A percentile compares a stretch with the other conserved stretches of the same genome.
phyloP scores from a whole-genome alignment of 2,113 vertebrate genomes.

The Malurus melanocephalus region DNA sequence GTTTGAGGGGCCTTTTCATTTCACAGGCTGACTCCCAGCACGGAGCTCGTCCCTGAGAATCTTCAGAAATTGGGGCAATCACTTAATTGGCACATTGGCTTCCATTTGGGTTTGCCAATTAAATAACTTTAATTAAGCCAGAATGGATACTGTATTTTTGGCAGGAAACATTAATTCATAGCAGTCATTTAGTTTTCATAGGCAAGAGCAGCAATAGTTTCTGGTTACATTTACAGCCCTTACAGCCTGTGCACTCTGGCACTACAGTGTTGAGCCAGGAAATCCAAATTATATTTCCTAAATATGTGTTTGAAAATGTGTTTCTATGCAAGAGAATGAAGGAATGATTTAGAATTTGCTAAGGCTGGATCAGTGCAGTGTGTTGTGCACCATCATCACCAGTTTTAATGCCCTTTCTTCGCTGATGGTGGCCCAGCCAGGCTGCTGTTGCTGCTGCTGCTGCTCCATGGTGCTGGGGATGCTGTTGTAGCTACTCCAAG shows the following conservation, averaged over 20 bases:
- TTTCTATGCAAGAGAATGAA: background rate
- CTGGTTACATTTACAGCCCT: background rate
- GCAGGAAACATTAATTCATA: slow-evolving; percentile 2
- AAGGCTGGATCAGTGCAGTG: background rate
- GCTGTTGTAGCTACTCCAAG: background rate
- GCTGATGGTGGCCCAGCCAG: background rate
- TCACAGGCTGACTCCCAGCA: background rate
- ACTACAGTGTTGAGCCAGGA: background rate
- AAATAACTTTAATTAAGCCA: slow-evolving; percentile 7
- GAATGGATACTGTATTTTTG: slow-evolving; percentile 13
- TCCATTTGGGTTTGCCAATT: slow-evolving; percentile 21
- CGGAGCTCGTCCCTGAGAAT: background rate
- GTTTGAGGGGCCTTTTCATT: background rate
- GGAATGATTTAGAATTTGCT: background rate
- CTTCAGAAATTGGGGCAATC: background rate
- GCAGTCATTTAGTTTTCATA: background rate
- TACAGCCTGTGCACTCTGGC: background rate
- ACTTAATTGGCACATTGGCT: slow-evolving; percentile 22
- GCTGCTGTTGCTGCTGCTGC: background rate
- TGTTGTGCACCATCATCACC: background rate
- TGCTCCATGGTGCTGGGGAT: background rate
- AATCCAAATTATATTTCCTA: background rate
- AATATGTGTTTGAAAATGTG: background rate
- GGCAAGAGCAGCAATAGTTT: background rate
- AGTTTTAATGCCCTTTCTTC: background rate